phyloP scores from a whole-genome alignment of 2,888 invertebrate genomes.

The Trissolcus brochymenae region DNA sequence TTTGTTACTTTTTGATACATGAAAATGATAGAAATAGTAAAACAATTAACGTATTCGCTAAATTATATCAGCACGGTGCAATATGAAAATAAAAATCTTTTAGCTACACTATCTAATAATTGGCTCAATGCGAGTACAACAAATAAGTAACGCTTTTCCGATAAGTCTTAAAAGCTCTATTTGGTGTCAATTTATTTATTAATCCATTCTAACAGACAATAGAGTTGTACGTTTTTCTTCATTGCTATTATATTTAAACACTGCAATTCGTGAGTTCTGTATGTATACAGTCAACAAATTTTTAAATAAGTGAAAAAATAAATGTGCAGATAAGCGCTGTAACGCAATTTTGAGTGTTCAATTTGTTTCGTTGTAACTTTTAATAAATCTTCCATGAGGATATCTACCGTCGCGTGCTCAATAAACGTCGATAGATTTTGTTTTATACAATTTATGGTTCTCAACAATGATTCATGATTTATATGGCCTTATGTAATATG shows the following conservation, averaged over 20 bases:
- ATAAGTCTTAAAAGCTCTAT: constrained; percentile 19
- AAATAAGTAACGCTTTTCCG: constrained; percentile 21
- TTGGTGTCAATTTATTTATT: constrained; percentile 55
- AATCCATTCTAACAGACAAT: constrained; percentile 31
- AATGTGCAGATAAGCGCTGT: not conserved
- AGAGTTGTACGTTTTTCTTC: not conserved
- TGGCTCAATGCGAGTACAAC: constrained; percentile 31
- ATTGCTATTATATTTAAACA: no score
- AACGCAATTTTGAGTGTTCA: constrained; percentile 4
- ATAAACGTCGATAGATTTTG: constrained; percentile 25
- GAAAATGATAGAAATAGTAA: constrained; percentile 14
- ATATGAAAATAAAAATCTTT: constrained; percentile 21
- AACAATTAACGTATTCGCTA: constrained; percentile 2
- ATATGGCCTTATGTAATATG: constrained; percentile 33
- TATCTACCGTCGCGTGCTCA: constrained; percentile 27
- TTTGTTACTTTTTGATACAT: constrained; percentile 42
- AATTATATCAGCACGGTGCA: constrained; percentile 44
- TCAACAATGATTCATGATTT: constrained; percentile 47
- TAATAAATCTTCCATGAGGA: constrained; percentile 25
- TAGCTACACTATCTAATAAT: constrained; percentile 41
- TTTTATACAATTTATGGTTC: constrained; percentile 33
- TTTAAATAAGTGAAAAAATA: no score
- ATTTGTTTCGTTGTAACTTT: not conserved
- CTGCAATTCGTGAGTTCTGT: not conserved
- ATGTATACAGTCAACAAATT: not conserved